Conservation (phyloP, 2,797 vertebrate genomes). For the Pogonophryne albipinna region DNA sequence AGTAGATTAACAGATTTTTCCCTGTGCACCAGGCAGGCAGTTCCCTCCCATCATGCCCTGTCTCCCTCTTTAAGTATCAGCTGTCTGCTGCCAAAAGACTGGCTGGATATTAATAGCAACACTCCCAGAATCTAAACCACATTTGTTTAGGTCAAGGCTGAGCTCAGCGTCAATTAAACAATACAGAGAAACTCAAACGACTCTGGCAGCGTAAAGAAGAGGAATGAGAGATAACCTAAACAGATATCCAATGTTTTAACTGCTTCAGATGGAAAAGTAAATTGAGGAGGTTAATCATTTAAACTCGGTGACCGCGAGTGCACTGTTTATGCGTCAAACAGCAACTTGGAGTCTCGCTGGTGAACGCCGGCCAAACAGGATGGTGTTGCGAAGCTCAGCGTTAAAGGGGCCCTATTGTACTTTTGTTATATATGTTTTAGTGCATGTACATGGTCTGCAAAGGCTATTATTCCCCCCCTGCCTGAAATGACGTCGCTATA, state of each 20-base stretch:
- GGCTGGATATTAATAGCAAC: conserved; percentile 83
- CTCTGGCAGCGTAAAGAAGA: conserved; percentile 51
- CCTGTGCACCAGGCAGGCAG: conserved; percentile 61
- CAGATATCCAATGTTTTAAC: conserved; percentile 51
- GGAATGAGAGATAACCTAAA: conserved; percentile 67
- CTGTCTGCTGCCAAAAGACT: conserved; percentile 78
- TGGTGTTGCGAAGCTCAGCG: conserved; percentile 38
- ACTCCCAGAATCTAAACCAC: conserved; percentile 77
- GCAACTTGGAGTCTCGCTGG: conserved; percentile 34
- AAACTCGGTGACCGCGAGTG: conserved; percentile 48
- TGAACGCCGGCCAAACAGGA: conserved; percentile 50
- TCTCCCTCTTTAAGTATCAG: conserved; percentile 80
- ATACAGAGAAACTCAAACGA: conserved; percentile 55
- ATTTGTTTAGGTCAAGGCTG: conserved; percentile 81
- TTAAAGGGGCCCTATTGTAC: no score
- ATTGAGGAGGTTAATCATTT: conserved; percentile 69
- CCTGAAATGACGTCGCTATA: no score
- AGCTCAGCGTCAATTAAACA: conserved; percentile 73
- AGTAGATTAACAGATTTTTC: conserved; percentile 60
- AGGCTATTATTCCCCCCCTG: no score
- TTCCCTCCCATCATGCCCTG: conserved; percentile 73
- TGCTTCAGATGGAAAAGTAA: conserved; percentile 50
- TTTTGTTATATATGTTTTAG: no score
- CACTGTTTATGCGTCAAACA: conserved; percentile 42
- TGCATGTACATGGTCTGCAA: no score